Evolutionary conservation across 2,888 invertebrate genomes (phyloP), one percentile per base, ranked within the genome.

Genomic region (Ophion ellenae): DNA sequence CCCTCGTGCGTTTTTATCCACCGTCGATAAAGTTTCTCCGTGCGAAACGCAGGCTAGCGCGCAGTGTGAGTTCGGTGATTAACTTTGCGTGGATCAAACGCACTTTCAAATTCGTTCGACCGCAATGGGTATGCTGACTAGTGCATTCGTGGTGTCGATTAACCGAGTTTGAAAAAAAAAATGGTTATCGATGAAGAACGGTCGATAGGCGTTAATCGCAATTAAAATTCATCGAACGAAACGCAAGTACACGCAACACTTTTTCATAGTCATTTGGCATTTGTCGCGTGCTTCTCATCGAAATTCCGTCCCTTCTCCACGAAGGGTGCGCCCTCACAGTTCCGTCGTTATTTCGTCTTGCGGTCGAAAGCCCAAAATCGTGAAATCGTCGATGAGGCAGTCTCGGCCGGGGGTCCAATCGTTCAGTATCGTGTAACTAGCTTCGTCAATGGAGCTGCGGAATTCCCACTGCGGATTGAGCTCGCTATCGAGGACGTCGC

Each of bases 341-440:
- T 97, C 97, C 91, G 97, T 97, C 91, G 97, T 97, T 90, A 97
- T 97, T 95, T 98, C 97, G 94, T 98, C 98, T 94, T 98, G 98
- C 73, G 98, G 98, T 91, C 98, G 95, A 94, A 97, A 97, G 83
- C 97, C 97, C 94, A 98, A 95, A 92, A 97, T 97, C 90, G 97
- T 97, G 92, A 97, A 97, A 94, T 97, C 97, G 91, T 97, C 97
- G 78, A 94, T 93, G 83, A 93, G 90, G 85, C 92, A 92, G 87
- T 94, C 92, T 81, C 92, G 88, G 74, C 91, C 92, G 9, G 94
- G 93, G 57, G 93, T 92, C 93, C 94, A 94, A 79, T 94, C 94
- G 2, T 94, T 92, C 36, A 94, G 87, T 84, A 94, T 93, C 9
- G 94, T 94, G 83, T 93, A 94, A 86, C 93, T 94, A 11, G 92